These are phyloP conservation scores for Eilema caniola DNA, from an alignment of 2,888 invertebrate species.

Conservation along the genomic window DNA sequence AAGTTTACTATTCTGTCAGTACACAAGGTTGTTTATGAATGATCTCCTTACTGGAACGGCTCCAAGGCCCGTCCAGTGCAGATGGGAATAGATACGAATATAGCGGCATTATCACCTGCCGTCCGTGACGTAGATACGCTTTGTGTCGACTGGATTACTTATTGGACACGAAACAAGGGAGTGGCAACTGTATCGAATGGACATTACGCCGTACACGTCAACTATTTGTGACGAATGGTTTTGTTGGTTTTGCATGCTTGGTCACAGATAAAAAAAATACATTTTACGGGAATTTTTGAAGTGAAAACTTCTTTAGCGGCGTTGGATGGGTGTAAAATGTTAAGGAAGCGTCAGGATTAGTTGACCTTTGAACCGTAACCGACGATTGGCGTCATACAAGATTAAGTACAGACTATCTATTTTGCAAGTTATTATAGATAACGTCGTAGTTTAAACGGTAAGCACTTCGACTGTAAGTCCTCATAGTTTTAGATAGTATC, in stretches of 20 bases:
- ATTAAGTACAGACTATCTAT: too few species aligned
- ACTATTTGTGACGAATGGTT: background rate
- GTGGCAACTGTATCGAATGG: background rate
- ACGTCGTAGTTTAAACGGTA: too few species aligned
- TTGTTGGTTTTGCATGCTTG: background rate
- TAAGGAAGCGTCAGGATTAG: too few species aligned
- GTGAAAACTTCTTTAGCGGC: too few species aligned
- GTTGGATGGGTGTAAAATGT: too few species aligned
- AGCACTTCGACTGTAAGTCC: too few species aligned
- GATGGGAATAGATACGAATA: conserved; percentile 43
- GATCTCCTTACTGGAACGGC: conserved; percentile 41
- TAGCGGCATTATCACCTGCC: conserved; percentile 25
- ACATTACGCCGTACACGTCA: background rate
- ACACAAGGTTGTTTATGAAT: conserved; percentile 50
- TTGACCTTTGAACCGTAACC: too few species aligned
- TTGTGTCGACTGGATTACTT: conserved; percentile 1
- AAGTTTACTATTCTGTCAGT: conserved; percentile 30
- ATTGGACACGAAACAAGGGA: conserved; percentile 8
- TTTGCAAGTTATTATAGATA: too few species aligned
- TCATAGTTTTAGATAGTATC: too few species aligned
- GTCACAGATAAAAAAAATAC: background rate
- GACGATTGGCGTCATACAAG: too few species aligned
- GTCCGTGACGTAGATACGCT: conserved; percentile 18
- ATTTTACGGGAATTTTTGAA: background rate
- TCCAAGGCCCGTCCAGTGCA: conserved; percentile 40